phyloP scores from a whole-genome alignment of 92 coral and sea anemone species.

The Diadumene lineata region DNA sequence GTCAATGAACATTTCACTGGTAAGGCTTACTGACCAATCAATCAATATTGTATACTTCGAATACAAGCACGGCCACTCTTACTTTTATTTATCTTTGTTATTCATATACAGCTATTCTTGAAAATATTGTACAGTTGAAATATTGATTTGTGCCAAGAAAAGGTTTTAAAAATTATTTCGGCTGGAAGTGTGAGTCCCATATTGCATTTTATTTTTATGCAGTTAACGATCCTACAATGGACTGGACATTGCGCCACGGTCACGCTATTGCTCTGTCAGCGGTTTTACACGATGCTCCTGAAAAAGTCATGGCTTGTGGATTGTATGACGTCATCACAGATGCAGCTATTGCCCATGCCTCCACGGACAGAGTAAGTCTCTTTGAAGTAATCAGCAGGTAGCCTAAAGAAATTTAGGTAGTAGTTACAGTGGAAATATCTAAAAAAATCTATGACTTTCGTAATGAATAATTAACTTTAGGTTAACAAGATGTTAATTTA shows the following conservation, averaged over 20 bases:
- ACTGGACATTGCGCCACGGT: slow-evolving; percentile 99
- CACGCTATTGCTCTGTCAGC: slow-evolving; percentile 90
- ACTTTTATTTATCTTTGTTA: no score
- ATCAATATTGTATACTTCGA: neutral
- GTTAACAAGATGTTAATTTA: no score
- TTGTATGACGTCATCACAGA: slow-evolving; percentile 72
- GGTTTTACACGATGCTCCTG: slow-evolving; percentile 90
- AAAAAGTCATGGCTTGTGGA: slow-evolving; percentile 70
- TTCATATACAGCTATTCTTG: no score
- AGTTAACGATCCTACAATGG: slow-evolving; percentile 94
- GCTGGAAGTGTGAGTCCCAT: neutral
- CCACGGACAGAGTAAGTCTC: slow-evolving; percentile 89
- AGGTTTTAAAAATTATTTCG: no score
- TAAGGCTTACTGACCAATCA: neutral
- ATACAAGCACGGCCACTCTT: no score
- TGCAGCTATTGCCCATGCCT: slow-evolving; percentile 80
- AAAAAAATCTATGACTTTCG: no score
- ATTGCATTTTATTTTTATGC: neutral
- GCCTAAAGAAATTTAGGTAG: no score
- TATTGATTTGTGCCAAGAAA: no score
- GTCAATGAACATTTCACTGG: slow-evolving; percentile 77
- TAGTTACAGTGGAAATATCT: no score
- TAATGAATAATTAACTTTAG: no score
- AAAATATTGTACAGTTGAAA: no score
- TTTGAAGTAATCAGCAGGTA: slow-evolving; percentile 3